Evolutionary conservation across 1,140 invertebrate species (phyloP).

Genomic region (Drosophila simulans): DNA sequence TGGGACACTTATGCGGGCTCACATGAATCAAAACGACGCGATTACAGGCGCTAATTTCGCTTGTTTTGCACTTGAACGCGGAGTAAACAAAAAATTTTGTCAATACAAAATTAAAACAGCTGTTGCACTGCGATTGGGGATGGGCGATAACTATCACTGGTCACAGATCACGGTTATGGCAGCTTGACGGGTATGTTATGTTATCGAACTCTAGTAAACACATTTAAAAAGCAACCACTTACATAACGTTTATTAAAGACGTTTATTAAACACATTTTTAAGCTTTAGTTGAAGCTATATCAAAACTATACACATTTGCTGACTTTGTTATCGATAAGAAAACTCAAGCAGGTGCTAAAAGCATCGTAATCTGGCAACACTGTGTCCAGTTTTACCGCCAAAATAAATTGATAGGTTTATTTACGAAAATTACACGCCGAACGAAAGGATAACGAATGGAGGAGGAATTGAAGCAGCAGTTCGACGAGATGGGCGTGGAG

Average conservation of each 20-base stretch:
- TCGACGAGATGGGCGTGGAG: conserved; percentile 80
- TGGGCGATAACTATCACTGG: neutral
- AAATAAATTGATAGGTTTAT: conserved; percentile 38
- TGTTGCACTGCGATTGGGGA: conserved; percentile 48
- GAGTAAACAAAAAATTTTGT: conserved; percentile 65
- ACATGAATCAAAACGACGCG: conserved; percentile 6
- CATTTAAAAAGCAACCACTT: neutral
- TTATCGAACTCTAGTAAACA: neutral
- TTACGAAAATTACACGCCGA: conserved; percentile 17
- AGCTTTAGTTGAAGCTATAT: too few relatives aligned
- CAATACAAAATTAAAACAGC: conserved; percentile 58
- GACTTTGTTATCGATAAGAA: too few relatives aligned
- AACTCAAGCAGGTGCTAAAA: too few relatives aligned
- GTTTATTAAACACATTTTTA: too few relatives aligned
- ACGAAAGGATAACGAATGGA: conserved; percentile 54
- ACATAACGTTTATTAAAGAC: too few relatives aligned
- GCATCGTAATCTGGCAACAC: neutral
- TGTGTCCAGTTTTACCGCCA: conserved; percentile 46
- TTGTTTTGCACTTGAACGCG: conserved; percentile 19
- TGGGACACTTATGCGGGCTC: neutral
- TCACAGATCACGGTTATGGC: neutral
- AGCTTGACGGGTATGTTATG: neutral
- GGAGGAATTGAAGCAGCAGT: conserved; percentile 73
- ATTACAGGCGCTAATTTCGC: neutral
- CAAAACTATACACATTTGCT: too few relatives aligned